Evolutionary conservation across 2,888 invertebrate genomes (phyloP).

Genomic region (Gerris lacustris): DNA sequence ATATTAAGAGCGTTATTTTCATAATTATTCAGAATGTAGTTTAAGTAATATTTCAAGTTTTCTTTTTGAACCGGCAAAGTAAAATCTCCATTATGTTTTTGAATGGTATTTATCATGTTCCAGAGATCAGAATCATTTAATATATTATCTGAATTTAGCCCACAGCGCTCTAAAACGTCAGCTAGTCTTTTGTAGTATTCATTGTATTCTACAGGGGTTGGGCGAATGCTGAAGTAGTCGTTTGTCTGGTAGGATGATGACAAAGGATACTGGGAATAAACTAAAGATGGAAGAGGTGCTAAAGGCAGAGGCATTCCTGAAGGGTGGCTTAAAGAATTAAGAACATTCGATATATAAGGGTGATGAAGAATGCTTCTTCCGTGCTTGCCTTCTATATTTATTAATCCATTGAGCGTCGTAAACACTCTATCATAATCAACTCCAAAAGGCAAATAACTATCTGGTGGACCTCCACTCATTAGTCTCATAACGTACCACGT

Average conservation of each 20-base stretch:
- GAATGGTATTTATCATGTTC: not conserved
- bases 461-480: not conserved
- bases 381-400: not conserved
- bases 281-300: not conserved
- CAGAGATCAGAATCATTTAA: not conserved
- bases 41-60: not conserved
- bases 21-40: not conserved
- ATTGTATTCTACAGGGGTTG: not conserved
- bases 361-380: not conserved
- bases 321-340: not conserved
- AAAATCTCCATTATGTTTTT: not conserved
- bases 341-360: not conserved
- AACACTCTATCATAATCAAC: not conserved
- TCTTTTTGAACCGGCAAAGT: not conserved
- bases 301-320: too few species aligned
- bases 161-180: not conserved
- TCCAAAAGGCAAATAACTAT: not conserved
- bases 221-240: not conserved
- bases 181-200: not conserved
- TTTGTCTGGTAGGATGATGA: not conserved
- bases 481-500: not conserved
- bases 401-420: not conserved
- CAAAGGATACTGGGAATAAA: not conserved
- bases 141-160: not conserved
- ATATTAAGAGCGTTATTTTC: not conserved